Evolutionary conservation across 2,888 invertebrate genomes (phyloP).

Genomic region (Teinopalpus imperialis): DNA sequence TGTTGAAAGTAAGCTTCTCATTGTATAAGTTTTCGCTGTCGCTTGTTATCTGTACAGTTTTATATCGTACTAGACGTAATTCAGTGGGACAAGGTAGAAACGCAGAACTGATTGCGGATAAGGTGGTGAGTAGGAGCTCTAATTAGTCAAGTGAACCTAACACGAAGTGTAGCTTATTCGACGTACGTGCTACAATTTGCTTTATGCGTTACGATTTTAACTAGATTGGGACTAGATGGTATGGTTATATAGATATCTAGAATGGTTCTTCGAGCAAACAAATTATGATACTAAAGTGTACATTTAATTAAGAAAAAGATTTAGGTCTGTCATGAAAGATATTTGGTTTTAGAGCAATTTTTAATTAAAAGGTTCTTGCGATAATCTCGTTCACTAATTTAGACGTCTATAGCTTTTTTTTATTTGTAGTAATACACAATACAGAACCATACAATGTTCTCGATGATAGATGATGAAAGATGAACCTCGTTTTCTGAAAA

Average conservation of each 20-base stretch:
- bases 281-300: no score
- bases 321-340: no score
- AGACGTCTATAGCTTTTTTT: no score
- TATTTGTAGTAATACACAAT: no score
- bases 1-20: no score
- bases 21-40: constrained; percentile 24
- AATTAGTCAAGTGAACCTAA: constrained; percentile 41
- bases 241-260: not conserved
- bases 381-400: no score
- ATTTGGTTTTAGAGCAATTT: no score
- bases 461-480: no score
- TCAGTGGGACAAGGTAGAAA: constrained; percentile 41
- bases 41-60: constrained; percentile 14
- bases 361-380: no score
- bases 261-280: constrained; percentile 10
- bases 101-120: constrained; percentile 45
- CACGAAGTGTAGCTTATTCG: constrained; percentile 23
- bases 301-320: no score
- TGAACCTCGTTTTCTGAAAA: no score
- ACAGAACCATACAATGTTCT: no score
- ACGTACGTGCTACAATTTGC: constrained; percentile 7
- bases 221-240: not conserved
- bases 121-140: constrained; percentile 40
- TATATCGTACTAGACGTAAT: constrained; percentile 24
- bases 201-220: constrained; percentile 7